Evolutionary conservation across 2,797 vertebrate species (phyloP), one percentile per base, ranked within the genome.

Genomic region (Characodon lateralis): DNA sequence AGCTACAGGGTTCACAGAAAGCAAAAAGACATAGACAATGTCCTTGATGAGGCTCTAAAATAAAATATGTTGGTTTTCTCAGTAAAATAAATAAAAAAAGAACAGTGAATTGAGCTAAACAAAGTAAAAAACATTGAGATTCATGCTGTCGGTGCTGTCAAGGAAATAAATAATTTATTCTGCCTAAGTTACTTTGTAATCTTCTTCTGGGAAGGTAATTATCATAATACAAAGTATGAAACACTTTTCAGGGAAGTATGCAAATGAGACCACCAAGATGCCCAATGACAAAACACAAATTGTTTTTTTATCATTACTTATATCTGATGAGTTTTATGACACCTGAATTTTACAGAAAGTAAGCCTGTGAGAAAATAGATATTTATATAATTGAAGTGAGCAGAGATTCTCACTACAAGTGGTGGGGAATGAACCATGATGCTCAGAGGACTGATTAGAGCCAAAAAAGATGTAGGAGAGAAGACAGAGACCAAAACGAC

Each of bases 1-100:
- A 94, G 1, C 95, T 95, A 59, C 65, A 79, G 71, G 70, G 68
- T 71, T 2, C 1, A 83, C 24, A 74, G 20, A 73, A 28, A 48
- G 35, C 0, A 66, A 2, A 68, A 0, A 18, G 41, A 26, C 5
- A 28, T 51, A 75, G 71, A 8, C 26, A 2, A 6, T 48, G 6
- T 43, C 72, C 0, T 7, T 13, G 0, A 10, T 74, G 6, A n/a
- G 39, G 6, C 13, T n/a, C 22, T n/a, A 26, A 68, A 68, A 22
- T 16, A 48, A 26, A 69, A 12, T 1, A 13, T 12, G 24, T 43
- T 41, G 5, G 24, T 41, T 43, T 43, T 68, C 4, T 66, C 22
- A 41, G 14, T 41, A n/a, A 69, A 69, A n/a, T 43, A n/a, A n/a
- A 13, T 65, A 8, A 14, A n/a, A n/a, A 41, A 43, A 24, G 20